Evolutionary conservation across 2,113 vertebrate genomes (phyloP), one percentile per base, ranked within the genome.

Genomic region (Budorcas taxicolor): DNA sequence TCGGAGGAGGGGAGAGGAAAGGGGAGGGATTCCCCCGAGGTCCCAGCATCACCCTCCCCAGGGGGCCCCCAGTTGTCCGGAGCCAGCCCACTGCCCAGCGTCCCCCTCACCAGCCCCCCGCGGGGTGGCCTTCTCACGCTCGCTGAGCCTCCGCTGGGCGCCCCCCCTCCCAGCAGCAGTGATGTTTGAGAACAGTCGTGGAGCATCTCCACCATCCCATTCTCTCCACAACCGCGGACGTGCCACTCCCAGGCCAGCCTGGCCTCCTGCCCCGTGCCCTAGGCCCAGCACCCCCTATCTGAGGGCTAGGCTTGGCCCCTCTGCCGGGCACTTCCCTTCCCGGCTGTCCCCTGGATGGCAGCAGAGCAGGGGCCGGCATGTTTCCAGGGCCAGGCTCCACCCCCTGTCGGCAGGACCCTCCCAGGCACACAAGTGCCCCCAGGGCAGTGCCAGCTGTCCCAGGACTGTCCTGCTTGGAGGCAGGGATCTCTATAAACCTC

Each of bases 211-310:
- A 15, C 14, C 3, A 1, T 3, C 7, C 25, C 3, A 5, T 33
- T 52, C 33, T 74, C n/a, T 6, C 27, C 17, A 40, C 12, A 15
- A 23, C 17, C 25, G 11, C 0, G 0, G 4, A 4, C 8, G 6
- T 4, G 13, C 64, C 7, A 0, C 47, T 16, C 19, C 36, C 17
- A 7, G 36, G 55, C 21, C 86, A 84, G n/a, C 4, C 74, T 50
- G 33, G 52, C 64, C 82, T 76, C 55, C 19, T 31, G 33, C 33
- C 27, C 47, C 0, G 0, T 19, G 52, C 21, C 58, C n/a, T 16
- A 47, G n/a, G 16, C 27, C 11, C 6, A 3, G 12, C 25, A 6
- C 25, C 74, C 45, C 27, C 45, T 12, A 43, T 80, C 45, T 6
- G 3, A 47, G 36, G 27, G 58, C 33, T 57, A 36, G 21, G 31